Conservation (phyloP, 2,888 invertebrate species). For the Drosophila kambysellisi region DNA sequence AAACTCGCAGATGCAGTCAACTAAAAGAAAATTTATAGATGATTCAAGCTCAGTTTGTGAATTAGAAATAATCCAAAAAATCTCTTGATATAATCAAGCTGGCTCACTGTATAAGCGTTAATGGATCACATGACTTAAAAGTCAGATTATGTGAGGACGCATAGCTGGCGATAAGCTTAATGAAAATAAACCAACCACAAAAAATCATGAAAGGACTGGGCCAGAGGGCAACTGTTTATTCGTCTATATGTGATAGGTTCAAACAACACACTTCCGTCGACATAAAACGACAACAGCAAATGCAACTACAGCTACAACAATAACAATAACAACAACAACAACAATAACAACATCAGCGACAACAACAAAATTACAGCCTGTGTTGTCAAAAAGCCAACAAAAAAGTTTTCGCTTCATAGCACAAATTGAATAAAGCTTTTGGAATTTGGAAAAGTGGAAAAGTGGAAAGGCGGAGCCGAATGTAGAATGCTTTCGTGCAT, state of each 20-base stretch:
- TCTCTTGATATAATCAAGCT: background rate
- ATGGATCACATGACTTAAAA: background rate
- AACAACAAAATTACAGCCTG: conserved; percentile 12
- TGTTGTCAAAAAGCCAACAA: conserved; percentile 60
- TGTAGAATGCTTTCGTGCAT: conserved; percentile 52
- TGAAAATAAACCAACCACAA: conserved; percentile 22
- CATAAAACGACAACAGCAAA: conserved; percentile 17
- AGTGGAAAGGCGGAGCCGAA: background rate
- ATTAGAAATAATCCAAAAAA: background rate
- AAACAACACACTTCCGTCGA: conserved; percentile 65
- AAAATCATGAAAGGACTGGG: conserved; percentile 39
- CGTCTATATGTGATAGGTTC: conserved; percentile 58
- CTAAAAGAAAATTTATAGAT: background rate
- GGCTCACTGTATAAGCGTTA: background rate
- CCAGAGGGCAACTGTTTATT: conserved; percentile 24
- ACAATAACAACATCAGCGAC: conserved; percentile 6
- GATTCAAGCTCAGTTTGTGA: background rate
- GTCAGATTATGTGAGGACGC: background rate
- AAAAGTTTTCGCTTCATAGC: conserved; percentile 76
- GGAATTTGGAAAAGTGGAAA: conserved; percentile 31
- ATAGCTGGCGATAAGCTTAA: background rate
- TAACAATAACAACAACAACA: conserved; percentile 9
- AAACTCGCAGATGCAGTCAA: background rate
- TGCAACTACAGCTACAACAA: conserved; percentile 13
- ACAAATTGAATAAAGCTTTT: conserved; percentile 78